Percentiles rank a stretch among this genome's conserved stretches.
Conservation (phyloP, 2,797 vertebrate species). For the Paratrypauchen microcephalus region DNA sequence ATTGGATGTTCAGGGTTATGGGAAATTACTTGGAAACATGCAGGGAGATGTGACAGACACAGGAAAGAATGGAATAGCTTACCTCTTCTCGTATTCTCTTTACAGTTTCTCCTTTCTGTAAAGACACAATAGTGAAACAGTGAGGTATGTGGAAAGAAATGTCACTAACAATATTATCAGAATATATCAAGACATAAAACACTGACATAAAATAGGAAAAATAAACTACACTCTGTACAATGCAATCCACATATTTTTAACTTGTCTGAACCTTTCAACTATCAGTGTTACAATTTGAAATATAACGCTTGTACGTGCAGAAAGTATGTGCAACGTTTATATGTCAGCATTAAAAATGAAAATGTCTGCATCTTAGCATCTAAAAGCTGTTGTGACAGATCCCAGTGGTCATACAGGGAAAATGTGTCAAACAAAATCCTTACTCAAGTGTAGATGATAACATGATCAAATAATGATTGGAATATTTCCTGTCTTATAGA, state of each 20-base stretch:
- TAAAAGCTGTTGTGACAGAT: background rate
- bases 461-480: background rate
- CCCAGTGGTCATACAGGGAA: background rate
- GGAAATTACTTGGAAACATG: constrained; percentile 15
- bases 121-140: constrained; percentile 22
- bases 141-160: background rate
- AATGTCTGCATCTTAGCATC: no score
- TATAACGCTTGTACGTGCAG: background rate
- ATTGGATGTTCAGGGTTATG: background rate
- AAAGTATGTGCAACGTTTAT: background rate
- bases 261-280: background rate
- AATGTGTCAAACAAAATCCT: background rate
- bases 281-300: background rate
- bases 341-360: no score
- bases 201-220: background rate
- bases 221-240: background rate
- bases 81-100: constrained; percentile 98
- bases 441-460: background rate
- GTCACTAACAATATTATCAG: background rate
- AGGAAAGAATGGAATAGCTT: constrained; percentile 44
- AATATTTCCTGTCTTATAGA: background rate
- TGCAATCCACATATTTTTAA: background rate
- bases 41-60: background rate
- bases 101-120: constrained; percentile 95
- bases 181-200: background rate